Evolutionary conservation across 2,113 vertebrate species (phyloP), one percentile per base, ranked within the genome.

Genomic region (Corythaixoides concolor): DNA sequence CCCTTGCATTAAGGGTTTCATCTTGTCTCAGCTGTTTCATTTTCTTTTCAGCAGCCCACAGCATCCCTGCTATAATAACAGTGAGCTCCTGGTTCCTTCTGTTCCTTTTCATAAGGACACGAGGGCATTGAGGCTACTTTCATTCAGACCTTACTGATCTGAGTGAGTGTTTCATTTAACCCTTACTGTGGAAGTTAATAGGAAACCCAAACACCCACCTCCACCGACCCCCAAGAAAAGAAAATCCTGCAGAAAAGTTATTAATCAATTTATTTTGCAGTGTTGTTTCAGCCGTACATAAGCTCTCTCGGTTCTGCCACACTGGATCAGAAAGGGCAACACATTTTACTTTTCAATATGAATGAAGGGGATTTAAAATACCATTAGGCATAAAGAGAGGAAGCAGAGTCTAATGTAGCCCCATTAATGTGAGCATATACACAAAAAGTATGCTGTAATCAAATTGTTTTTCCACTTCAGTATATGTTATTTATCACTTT

Each of bases 1-100:
- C 94, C 86, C 93, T 66, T 50, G 92, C 84, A 85, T 85, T 80
- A 66, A 33, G 18, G 69, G 58, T 64, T 96, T 96, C 89, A 73
- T 35, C 49, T 82, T 75, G 72, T 87, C 95, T 80, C 97, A 97
- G 95, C 96, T 97, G 96, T 94, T 98, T 96, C 66, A 95, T 97
- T 97, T 97, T 92, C 94, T 70, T 93, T 88, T 90, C 96, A 96
- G 94, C 86, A 91, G 56, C 18, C 64, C 53, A 68, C 47, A 89
- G 53, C 50, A 68, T 95, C 91, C 94, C 86, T 78, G 84, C 69
- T 86, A 52, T 62, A 96, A 95, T 39, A 97, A 84, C 4, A 4
- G 84, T 47, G 33, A 52, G 39, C 49, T 92, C 62, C 70, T 12
- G 7, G 30, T 21, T 96, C 82, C 64, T 74, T 20, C 9, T 43